Conservation (phyloP, 2,888 invertebrate species). For the Epinotia demarniana region DNA sequence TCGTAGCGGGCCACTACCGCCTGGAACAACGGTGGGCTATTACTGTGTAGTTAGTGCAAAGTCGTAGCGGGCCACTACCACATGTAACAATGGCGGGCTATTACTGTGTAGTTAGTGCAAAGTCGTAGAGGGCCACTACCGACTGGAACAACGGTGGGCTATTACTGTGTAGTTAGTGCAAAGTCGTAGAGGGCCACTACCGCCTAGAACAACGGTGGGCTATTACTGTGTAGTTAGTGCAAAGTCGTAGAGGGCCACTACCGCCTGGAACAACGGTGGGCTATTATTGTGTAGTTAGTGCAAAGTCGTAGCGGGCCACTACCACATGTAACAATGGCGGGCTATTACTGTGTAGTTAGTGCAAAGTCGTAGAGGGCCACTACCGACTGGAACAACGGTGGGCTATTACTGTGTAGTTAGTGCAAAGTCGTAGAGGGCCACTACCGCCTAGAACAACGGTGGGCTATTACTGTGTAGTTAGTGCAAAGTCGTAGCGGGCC, state of each 20-base stretch:
- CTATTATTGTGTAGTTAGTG: no score
- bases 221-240: no score
- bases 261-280: constrained; percentile 55
- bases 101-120: no score
- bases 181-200: constrained; percentile 85
- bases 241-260: constrained; percentile 85
- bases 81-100: constrained; percentile 50
- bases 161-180: no score
- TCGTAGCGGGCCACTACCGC: constrained; percentile 86
- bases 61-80: constrained; percentile 86
- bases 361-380: constrained; percentile 85
- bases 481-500: constrained; percentile 84
- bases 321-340: constrained; percentile 57
- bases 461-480: no score
- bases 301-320: constrained; percentile 85
- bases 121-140: constrained; percentile 85
- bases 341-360: no score
- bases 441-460: constrained; percentile 59
- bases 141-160: constrained; percentile 54
- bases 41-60: no score
- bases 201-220: constrained; percentile 54
- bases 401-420: no score
- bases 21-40: constrained; percentile 45
- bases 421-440: constrained; percentile 85
- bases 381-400: constrained; percentile 59